phyloP scores from a whole-genome alignment of 2,797 vertebrate species.

The Hippocampus kuda region DNA sequence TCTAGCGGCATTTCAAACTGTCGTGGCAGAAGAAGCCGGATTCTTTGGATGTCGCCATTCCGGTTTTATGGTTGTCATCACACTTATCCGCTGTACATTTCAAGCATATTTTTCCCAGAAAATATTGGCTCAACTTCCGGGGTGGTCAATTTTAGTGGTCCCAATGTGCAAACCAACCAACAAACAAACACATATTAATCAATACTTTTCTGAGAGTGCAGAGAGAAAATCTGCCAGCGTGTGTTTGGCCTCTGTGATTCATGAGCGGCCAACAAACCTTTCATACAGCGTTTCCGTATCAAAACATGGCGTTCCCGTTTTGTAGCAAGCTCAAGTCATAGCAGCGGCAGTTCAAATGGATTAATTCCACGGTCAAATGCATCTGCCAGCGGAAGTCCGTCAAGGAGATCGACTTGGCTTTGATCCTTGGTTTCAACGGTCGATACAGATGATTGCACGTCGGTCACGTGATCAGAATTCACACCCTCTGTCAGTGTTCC shows the following conservation, averaged over 20 bases:
- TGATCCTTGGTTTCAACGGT: background rate
- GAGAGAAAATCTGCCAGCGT: background rate
- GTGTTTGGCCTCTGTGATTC: background rate
- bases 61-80: too few species aligned
- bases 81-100: too few species aligned
- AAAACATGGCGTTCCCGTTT: slow-evolving; percentile 3
- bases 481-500: slow-evolving; percentile 1
- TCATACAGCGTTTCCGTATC: background rate
- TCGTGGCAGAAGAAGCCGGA: too few species aligned
- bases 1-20: too few species aligned
- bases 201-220: background rate
- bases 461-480: slow-evolving; percentile 13
- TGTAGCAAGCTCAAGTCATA: background rate
- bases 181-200: background rate
- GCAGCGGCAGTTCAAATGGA: background rate
- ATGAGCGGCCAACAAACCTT: background rate
- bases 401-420: background rate
- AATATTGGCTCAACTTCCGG: too few species aligned
- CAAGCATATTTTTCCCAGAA: too few species aligned
- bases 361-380: background rate
- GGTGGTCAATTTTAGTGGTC: too few species aligned
- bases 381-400: background rate
- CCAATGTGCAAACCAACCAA: background rate
- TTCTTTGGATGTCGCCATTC: too few species aligned
- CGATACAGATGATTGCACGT: slow-evolving; percentile 10